phyloP scores from a whole-genome alignment of 2,888 invertebrate species.

The Dryobotodes eremita region DNA sequence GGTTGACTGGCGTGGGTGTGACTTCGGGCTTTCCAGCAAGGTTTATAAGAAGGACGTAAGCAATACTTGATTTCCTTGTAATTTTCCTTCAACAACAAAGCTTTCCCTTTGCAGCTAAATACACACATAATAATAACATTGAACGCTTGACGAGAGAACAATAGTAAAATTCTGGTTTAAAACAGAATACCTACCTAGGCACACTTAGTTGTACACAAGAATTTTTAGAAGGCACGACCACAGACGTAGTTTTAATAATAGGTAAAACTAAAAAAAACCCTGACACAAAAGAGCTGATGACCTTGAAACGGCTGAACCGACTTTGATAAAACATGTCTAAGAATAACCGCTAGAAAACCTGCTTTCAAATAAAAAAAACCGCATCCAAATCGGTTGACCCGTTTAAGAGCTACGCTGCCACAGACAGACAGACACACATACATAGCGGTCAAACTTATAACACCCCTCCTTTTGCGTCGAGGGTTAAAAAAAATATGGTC shows the following conservation, averaged over 20 bases:
- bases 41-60: slow-evolving; percentile 3
- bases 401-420: too few species aligned
- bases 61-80: not conserved
- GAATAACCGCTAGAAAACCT: too few species aligned
- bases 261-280: too few species aligned
- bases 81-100: slow-evolving; percentile 21
- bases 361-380: too few species aligned
- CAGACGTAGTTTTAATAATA: not conserved
- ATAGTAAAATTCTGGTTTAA: not conserved
- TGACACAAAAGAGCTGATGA: too few species aligned
- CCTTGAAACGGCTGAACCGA: too few species aligned
- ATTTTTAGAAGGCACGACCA: not conserved
- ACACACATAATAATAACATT: slow-evolving; percentile 9
- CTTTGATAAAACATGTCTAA: too few species aligned
- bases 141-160: not conserved
- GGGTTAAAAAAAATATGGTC: not conserved
- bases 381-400: too few species aligned
- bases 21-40: not conserved
- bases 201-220: not conserved
- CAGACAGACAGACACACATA: too few species aligned
- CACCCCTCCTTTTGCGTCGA: too few species aligned
- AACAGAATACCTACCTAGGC: not conserved
- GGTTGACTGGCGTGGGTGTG: not conserved
- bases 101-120: not conserved
- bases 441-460: too few species aligned